Evolutionary conservation across 2,888 invertebrate species (phyloP).

Genomic region (Tryphoninae sp.): DNA sequence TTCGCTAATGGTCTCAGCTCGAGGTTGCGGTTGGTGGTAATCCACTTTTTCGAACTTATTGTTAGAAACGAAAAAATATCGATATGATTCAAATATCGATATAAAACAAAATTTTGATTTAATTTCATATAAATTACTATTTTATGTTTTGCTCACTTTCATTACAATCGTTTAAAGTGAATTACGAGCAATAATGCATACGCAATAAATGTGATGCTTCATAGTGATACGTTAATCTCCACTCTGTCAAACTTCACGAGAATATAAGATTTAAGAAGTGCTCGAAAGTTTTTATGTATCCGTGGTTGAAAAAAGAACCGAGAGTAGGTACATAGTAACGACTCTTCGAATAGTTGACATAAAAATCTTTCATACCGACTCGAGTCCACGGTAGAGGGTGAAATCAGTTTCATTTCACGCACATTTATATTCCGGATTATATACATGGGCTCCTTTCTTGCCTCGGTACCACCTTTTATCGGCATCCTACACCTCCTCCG

Average conservation of each 20-base stretch:
- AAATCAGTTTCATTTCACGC: conserved; percentile 11
- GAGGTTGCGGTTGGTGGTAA: too few relatives aligned
- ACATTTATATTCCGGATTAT: conserved; percentile 45
- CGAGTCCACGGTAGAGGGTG: conserved; percentile 60
- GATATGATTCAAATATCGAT: too few relatives aligned
- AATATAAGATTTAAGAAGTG: conserved; percentile 26
- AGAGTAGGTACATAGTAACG: conserved; percentile 14
- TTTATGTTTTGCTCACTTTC: too few relatives aligned
- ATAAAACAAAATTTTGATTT: too few relatives aligned
- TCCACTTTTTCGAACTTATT: background rate
- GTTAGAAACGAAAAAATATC: background rate
- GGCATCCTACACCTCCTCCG: conserved; percentile 14
- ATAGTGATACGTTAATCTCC: conserved; percentile 4
- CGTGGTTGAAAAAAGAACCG: conserved; percentile 6
- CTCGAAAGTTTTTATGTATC: conserved; percentile 13
- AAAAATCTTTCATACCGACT: conserved; percentile 45
- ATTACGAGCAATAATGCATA: too few relatives aligned
- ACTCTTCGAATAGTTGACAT: conserved; percentile 26
- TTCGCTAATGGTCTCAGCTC: too few relatives aligned
- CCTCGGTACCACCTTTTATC: conserved; percentile 26
- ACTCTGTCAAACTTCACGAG: background rate
- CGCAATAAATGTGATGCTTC: too few relatives aligned
- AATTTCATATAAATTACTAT: too few relatives aligned
- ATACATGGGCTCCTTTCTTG: conserved; percentile 60
- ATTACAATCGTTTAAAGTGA: too few relatives aligned